These are phyloP conservation scores for Diaphora mendica DNA, from an alignment of 2,888 invertebrate species.

Conservation along the genomic window DNA sequence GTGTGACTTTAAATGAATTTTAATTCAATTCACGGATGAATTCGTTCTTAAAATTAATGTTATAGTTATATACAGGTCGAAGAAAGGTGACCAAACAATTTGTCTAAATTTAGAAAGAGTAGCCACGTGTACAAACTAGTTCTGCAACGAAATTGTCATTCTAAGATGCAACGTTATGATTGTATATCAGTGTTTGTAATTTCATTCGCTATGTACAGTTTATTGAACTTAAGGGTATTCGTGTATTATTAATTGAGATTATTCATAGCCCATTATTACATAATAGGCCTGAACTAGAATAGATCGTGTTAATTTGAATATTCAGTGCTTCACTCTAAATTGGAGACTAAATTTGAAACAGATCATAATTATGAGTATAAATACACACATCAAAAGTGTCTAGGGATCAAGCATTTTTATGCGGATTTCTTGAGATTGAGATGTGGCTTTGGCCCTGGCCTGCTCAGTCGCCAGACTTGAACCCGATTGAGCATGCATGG, in stretches of 20 bases:
- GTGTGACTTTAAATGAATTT: neutral
- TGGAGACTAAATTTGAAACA: neutral
- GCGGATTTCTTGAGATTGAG: too few species aligned
- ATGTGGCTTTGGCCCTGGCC: too few species aligned
- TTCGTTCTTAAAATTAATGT: neutral
- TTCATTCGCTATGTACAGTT: constrained; percentile 33
- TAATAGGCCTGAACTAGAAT: neutral
- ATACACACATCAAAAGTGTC: too few species aligned
- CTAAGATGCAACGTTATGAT: constrained; percentile 44
- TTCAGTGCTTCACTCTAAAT: neutral
- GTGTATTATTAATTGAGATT: constrained; percentile 42
- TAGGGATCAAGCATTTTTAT: too few species aligned
- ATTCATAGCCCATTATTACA: constrained; percentile 32
- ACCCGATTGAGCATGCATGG: too few species aligned
- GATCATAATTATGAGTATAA: neutral
- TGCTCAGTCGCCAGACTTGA: too few species aligned
- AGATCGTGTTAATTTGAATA: constrained; percentile 18
- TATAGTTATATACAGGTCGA: neutral
- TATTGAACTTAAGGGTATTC: constrained; percentile 41
- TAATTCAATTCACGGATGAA: neutral
- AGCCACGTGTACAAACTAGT: neutral
- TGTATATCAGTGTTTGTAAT: constrained; percentile 46
- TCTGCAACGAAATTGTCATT: constrained; percentile 39
- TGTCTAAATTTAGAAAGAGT: neutral
- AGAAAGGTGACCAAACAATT: neutral